Evolutionary conservation across 2,888 invertebrate genomes (phyloP).

Genomic region (Polylopha cassiicola): DNA sequence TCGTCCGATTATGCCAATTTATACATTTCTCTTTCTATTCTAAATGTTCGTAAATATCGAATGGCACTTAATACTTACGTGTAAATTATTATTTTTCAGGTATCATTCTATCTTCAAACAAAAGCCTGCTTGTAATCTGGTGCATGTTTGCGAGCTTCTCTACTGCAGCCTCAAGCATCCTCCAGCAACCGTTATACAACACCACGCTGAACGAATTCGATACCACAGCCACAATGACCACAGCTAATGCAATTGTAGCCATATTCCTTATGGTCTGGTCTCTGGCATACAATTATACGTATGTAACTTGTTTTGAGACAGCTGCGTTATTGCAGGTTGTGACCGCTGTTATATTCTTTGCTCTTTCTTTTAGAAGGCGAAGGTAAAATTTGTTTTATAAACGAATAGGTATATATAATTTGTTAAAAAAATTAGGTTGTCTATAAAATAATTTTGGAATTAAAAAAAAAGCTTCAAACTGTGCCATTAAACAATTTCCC

Average conservation of each 20-base stretch:
- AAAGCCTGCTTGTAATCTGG: conserved; percentile 60
- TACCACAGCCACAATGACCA: conserved; percentile 62
- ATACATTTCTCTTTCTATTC: no score
- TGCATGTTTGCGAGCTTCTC: conserved; percentile 65
- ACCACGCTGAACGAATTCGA: conserved; percentile 66
- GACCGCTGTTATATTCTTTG: conserved; percentile 55
- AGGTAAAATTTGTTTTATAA: conserved; percentile 33
- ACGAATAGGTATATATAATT: conserved; percentile 27
- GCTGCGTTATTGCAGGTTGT: conserved; percentile 55
- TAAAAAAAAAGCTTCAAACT: no score
- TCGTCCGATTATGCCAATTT: no score
- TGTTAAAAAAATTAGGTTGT: conserved; percentile 24
- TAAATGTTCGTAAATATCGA: no score
- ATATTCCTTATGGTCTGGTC: conserved; percentile 56
- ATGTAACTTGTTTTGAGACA: conserved; percentile 57
- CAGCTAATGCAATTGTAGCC: conserved; percentile 60
- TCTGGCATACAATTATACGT: conserved; percentile 53
- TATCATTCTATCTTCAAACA: conserved; percentile 51
- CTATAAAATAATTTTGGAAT: no score
- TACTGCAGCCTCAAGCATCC: conserved; percentile 54
- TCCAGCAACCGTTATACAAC: conserved; percentile 63
- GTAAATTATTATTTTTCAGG: conserved; percentile 40
- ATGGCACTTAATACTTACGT: no score
- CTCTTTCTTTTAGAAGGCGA: conserved; percentile 55
- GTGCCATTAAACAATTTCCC: no score